Percentiles rank a stretch among this genome's conserved stretches.
phyloP scores from a whole-genome alignment of 2,888 invertebrate species.

The Troglohyphantes excavatus region DNA sequence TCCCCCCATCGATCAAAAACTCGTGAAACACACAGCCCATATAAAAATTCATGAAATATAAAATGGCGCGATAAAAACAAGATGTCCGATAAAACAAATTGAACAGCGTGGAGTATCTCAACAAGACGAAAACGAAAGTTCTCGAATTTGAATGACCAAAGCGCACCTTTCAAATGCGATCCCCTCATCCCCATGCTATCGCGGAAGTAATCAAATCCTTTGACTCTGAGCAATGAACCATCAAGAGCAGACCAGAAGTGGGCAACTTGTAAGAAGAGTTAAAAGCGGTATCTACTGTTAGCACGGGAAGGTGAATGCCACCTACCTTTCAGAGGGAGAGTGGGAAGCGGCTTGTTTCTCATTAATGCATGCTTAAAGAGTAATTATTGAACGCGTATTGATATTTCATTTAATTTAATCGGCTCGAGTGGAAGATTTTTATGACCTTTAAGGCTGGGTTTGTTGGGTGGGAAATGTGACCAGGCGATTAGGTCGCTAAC shows the following conservation, averaged over 20 bases:
- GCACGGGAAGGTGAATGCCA: conserved; percentile 60
- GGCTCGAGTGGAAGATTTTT: conserved; percentile 19
- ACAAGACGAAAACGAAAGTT: background rate
- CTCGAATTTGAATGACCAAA: conserved; percentile 1
- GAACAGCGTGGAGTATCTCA: background rate
- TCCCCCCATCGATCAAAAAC: no score
- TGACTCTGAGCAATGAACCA: conserved; percentile 62
- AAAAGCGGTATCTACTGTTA: conserved; percentile 20
- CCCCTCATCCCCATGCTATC: conserved; percentile 26
- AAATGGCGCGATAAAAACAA: no score
- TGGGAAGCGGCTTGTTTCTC: conserved; percentile 7
- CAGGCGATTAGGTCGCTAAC: background rate
- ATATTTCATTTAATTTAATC: conserved; percentile 39
- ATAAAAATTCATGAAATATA: no score
- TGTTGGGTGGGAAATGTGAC: conserved; percentile 11
- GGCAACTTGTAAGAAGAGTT: conserved; percentile 51
- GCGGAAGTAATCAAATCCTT: conserved; percentile 69
- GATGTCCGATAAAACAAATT: no score
- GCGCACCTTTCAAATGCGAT: conserved; percentile 33
- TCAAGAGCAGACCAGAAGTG: conserved; percentile 50
- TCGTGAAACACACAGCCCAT: no score
- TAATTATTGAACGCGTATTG: conserved; percentile 44
- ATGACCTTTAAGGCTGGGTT: conserved; percentile 24
- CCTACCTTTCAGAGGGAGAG: conserved; percentile 20
- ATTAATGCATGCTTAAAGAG: conserved; percentile 36